phyloP scores from a whole-genome alignment of 2,888 invertebrate species.

The Nephrotoma appendiculata region DNA sequence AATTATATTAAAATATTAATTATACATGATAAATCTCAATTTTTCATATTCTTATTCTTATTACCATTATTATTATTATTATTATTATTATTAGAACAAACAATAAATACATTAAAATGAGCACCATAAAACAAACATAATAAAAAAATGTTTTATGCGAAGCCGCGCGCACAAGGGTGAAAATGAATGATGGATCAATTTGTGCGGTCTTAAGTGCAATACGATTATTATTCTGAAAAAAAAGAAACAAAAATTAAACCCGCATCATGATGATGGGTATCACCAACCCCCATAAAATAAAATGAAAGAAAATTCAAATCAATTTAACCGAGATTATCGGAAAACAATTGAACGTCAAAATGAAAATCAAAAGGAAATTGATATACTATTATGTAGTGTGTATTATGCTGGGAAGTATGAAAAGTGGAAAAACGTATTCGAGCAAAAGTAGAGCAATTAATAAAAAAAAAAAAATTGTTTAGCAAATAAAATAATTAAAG shows the following conservation, averaged over 20 bases:
- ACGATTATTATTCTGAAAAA: neutral
- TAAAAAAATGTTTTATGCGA: neutral
- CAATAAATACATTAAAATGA: neutral
- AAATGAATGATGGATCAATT: neutral
- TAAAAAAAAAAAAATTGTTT: neutral
- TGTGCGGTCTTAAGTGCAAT: neutral
- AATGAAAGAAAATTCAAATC: neutral
- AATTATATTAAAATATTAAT: neutral
- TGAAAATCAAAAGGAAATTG: neutral
- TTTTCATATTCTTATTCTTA: neutral
- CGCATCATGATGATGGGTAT: neutral
- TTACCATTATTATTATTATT: neutral
- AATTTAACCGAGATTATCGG: neutral
- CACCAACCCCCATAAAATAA: neutral
- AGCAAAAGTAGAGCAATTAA: neutral
- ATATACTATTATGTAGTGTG: neutral
- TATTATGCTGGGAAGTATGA: neutral
- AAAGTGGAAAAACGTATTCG: neutral
- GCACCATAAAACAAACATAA: neutral
- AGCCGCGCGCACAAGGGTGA: neutral
- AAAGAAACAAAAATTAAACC: neutral
- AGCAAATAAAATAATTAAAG: neutral
- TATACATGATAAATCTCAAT: neutral
- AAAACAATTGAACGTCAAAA: neutral
- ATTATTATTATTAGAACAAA: neutral